Conservation (phyloP, 2,113 vertebrate genomes). For the Tichodroma muraria region DNA sequence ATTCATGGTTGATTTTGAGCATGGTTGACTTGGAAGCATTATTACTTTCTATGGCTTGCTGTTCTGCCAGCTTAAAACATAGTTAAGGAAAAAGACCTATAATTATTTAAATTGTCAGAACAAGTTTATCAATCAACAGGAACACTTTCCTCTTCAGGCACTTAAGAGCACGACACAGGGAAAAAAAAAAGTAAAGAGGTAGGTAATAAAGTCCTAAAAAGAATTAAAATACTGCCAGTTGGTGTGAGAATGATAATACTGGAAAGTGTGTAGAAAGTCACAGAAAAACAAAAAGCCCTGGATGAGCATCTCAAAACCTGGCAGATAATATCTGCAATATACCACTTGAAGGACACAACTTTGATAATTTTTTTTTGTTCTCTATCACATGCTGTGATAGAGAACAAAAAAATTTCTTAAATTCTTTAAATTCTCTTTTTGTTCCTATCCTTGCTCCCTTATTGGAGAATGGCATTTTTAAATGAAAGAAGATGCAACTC, state of each 20-base stretch:
- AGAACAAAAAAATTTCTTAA: too few relatives aligned
- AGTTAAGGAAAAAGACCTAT: background rate
- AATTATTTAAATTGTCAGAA: background rate
- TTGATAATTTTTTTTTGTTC: background rate
- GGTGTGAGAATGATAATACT: background rate
- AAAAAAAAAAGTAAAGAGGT: background rate
- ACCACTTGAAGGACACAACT: background rate
- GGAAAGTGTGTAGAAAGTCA: background rate
- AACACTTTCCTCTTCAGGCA: background rate
- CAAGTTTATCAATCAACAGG: background rate
- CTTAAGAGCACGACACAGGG: background rate
- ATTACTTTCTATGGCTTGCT: background rate
- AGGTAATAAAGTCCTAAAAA: background rate
- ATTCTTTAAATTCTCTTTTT: background rate
- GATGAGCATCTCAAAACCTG: background rate
- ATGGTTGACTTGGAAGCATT: background rate
- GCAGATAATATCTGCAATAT: background rate
- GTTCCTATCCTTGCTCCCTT: background rate
- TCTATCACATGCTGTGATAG: background rate
- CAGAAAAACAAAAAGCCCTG: background rate
- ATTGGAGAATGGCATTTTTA: background rate
- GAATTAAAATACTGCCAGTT: background rate
- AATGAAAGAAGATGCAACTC: background rate
- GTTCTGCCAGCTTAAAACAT: background rate
- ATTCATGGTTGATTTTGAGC: background rate